Evolutionary conservation across 2,797 vertebrate genomes (phyloP).

Genomic region (Pseudochaenichthys georgianus): DNA sequence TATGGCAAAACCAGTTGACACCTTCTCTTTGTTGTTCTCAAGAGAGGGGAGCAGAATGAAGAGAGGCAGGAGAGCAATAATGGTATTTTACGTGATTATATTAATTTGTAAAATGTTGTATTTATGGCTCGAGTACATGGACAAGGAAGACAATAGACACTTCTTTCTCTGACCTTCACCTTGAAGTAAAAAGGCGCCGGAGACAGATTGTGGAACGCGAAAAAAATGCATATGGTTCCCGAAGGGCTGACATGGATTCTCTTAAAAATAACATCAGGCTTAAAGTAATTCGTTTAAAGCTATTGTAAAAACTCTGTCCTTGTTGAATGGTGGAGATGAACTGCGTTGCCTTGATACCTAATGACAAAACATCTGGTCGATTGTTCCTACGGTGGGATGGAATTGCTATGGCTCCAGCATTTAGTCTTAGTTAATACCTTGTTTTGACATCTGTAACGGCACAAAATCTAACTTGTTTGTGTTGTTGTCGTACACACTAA

Average conservation of each 20-base stretch:
- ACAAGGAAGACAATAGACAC: constrained; percentile 8
- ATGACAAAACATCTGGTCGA: constrained; percentile 79
- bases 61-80: constrained; percentile 42
- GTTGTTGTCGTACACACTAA: constrained; percentile 46
- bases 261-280: constrained; percentile 57
- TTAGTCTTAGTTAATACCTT: constrained; percentile 71
- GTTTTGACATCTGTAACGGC: constrained; percentile 70
- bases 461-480: constrained; percentile 48
- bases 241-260: constrained; percentile 45
- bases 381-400: constrained; percentile 53
- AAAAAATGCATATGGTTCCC: constrained; percentile 62
- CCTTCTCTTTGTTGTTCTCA: constrained; percentile 50
- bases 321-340: constrained; percentile 67
- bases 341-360: constrained; percentile 55
- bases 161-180: constrained; percentile 59
- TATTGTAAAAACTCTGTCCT: constrained; percentile 59
- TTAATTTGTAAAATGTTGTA: constrained; percentile 50
- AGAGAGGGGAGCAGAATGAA: constrained; percentile 42
- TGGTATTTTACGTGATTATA: constrained; percentile 39
- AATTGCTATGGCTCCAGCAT: constrained; percentile 58
- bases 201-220: constrained; percentile 65
- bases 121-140: constrained; percentile 10
- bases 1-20: constrained; percentile 67
- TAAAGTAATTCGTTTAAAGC: constrained; percentile 64
- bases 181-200: constrained; percentile 47